phyloP scores from a whole-genome alignment of 1,140 invertebrate species.

The Sminthurides bifidus region DNA sequence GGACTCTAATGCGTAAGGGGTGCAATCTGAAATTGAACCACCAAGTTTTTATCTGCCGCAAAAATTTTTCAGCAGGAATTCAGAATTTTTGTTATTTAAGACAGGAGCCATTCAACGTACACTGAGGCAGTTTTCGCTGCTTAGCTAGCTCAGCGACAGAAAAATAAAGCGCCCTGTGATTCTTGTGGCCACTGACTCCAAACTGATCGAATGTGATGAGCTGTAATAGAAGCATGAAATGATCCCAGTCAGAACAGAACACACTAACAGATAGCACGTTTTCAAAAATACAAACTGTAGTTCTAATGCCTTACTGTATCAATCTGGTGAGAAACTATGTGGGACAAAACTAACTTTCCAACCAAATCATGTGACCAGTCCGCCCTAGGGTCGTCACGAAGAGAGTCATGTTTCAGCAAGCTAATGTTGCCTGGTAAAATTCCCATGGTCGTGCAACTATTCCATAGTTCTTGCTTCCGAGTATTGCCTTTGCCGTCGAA shows the following conservation, averaged over 20 bases:
- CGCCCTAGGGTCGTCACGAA: constrained; percentile 59
- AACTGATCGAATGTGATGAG: constrained; percentile 82
- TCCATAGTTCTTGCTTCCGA: constrained; percentile 63
- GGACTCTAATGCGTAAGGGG: constrained; percentile 66
- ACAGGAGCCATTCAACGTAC: constrained; percentile 37
- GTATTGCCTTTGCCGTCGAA: constrained; percentile 53
- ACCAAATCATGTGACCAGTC: constrained; percentile 64
- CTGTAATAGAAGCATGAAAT: constrained; percentile 31
- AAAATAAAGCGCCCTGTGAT: constrained; percentile 74
- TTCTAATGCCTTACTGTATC: constrained; percentile 44
- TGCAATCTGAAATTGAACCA: constrained; percentile 49
- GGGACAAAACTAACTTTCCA: constrained; percentile 55
- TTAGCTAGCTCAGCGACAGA: constrained; percentile 61
- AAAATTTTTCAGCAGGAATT: constrained; percentile 31
- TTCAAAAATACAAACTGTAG: neutral
- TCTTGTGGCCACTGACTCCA: constrained; percentile 78
- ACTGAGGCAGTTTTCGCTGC: constrained; percentile 56
- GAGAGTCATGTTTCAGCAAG: constrained; percentile 52
- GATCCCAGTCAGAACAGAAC: neutral
- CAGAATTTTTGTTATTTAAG: constrained; percentile 11
- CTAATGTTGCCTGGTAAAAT: constrained; percentile 61
- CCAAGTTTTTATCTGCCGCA: neutral
- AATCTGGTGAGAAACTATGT: constrained; percentile 59
- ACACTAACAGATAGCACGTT: neutral
- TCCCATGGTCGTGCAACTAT: constrained; percentile 63